These are phyloP conservation scores for Grantiella picta DNA, from an alignment of 2,113 vertebrate genomes.

Conservation along the genomic window DNA sequence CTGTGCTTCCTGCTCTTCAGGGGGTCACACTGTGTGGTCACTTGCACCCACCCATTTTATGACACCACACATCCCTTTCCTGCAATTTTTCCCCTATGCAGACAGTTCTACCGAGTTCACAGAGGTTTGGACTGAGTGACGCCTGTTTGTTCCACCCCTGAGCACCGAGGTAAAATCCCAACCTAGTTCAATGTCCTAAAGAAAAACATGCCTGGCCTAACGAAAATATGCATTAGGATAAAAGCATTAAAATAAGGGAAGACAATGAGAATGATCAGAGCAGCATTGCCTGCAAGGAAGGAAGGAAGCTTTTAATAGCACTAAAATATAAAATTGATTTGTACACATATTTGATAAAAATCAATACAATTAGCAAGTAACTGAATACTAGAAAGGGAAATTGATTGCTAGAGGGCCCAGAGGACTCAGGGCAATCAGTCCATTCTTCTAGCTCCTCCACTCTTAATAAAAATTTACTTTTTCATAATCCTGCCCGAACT, in stretches of 20 bases:
- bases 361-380: conserved; percentile 66
- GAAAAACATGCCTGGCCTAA: neutral
- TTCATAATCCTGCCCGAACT: conserved; percentile 71
- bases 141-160: neutral
- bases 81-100: neutral
- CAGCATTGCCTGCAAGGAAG: conserved; percentile 5
- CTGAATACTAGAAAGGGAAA: conserved; percentile 54
- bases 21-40: neutral
- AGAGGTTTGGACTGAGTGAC: neutral
- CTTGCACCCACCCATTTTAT: neutral
- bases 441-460: conserved; percentile 64
- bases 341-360: conserved; percentile 68
- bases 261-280: neutral
- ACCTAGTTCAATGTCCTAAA: neutral
- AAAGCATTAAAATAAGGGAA: conserved; percentile 33
- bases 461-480: conserved; percentile 73
- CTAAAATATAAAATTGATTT: conserved; percentile 66
- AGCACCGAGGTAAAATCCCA: neutral
- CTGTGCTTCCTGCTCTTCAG: conserved; percentile 1
- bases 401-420: conserved; percentile 39
- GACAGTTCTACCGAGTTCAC: neutral
- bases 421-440: conserved; percentile 64
- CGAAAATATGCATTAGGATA: neutral
- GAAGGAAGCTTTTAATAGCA: conserved; percentile 56
- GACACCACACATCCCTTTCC: conserved; percentile 29